Conservation (phyloP, 2,797 vertebrate species). For the Podarcis lilfordi region DNA sequence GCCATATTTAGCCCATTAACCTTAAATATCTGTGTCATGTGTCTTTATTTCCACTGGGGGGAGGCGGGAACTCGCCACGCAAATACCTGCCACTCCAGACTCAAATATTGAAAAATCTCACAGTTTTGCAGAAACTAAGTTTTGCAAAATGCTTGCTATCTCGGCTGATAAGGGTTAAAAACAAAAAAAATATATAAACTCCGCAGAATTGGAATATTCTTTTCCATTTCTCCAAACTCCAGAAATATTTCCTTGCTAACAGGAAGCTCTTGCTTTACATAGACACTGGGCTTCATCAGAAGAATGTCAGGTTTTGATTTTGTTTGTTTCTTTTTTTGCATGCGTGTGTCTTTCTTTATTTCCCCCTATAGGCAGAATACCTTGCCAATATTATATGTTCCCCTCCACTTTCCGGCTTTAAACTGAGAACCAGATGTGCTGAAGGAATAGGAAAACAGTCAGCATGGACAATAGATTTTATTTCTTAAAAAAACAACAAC, state of each 20-base stretch:
- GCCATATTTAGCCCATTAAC: too few species aligned
- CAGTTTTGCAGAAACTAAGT: neutral
- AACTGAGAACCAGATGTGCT: slow-evolving; percentile 25
- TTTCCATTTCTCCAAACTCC: neutral
- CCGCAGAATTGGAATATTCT: neutral
- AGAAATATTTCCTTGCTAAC: neutral
- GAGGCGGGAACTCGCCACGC: too few species aligned
- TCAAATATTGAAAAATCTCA: neutral
- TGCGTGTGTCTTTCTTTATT: slow-evolving; percentile 6
- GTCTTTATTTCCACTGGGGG: too few species aligned
- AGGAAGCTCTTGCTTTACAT: neutral
- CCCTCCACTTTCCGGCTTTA: neutral
- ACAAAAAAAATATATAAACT: neutral
- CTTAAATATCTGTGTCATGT: too few species aligned
- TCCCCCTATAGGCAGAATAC: neutral
- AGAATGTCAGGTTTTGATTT: neutral
- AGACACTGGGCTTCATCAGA: neutral
- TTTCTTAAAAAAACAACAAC: neutral
- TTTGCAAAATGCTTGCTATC: neutral
- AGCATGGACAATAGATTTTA: slow-evolving; percentile 18
- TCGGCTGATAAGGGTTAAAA: neutral
- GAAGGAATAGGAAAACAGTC: slow-evolving; percentile 2
- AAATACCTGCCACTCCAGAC: neutral
- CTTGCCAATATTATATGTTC: neutral
- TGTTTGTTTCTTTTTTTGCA: neutral